A percentile compares a stretch with the other conserved stretches of the same genome.
Conservation (phyloP, 2,797 vertebrate species). For the Argentina silus region DNA sequence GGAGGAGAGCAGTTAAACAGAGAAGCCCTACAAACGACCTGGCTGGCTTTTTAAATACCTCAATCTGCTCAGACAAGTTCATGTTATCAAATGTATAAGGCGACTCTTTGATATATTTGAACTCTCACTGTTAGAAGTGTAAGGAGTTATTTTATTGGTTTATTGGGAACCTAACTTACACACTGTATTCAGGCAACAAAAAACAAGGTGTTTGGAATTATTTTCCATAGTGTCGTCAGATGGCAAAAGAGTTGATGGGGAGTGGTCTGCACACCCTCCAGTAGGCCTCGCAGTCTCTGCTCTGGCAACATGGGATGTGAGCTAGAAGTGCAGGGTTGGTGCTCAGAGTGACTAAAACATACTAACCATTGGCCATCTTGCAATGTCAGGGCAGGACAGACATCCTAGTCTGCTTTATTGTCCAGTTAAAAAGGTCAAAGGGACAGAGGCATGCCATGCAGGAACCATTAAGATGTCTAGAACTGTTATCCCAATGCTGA, state of each 20-base stretch:
- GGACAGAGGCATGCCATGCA: background rate
- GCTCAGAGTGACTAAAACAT: conserved; percentile 47
- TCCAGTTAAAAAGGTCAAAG: conserved; percentile 17
- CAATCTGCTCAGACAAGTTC: conserved; percentile 7
- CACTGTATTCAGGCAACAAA: too few relatives aligned
- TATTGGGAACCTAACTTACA: too few relatives aligned
- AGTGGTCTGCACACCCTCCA: too few relatives aligned
- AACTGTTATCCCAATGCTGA: background rate
- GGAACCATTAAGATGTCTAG: background rate
- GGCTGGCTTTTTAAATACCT: conserved; percentile 5
- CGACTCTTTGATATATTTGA: too few relatives aligned
- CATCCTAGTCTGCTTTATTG: conserved; percentile 34
- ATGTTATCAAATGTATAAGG: too few relatives aligned
- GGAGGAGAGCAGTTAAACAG: conserved; percentile 40
- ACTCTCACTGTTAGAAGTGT: too few relatives aligned
- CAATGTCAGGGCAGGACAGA: conserved; percentile 36
- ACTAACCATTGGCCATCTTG: conserved; percentile 24
- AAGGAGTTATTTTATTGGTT: too few relatives aligned
- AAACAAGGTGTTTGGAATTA: too few relatives aligned
- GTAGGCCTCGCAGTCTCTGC: conserved; percentile 53
- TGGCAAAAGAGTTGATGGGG: too few relatives aligned
- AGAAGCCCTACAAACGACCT: conserved; percentile 25
- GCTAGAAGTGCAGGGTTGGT: background rate
- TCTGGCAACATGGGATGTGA: conserved; percentile 25
- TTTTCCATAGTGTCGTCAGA: too few relatives aligned